A percentile compares a stretch with the other conserved stretches of the same genome.
Evolutionary conservation across 2,797 vertebrate genomes (phyloP).

Genomic region (Gymnoscopelus braueri): DNA sequence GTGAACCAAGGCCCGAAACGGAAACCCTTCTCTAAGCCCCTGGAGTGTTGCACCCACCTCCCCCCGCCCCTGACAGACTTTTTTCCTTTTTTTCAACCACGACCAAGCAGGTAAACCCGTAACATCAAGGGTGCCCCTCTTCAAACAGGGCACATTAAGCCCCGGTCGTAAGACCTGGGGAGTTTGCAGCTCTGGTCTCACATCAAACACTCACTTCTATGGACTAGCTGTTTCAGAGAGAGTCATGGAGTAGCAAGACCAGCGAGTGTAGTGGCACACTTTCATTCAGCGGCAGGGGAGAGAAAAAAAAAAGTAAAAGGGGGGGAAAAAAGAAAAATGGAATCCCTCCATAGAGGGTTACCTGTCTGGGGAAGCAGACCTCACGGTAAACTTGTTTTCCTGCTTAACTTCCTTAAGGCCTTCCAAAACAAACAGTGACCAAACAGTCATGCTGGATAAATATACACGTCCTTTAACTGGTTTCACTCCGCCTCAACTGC

Average conservation of each 20-base stretch:
- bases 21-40: conserved; percentile 46
- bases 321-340: conserved; percentile 53
- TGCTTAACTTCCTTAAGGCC: conserved; percentile 77
- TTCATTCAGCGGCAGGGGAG: conserved; percentile 47
- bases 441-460: conserved; percentile 80
- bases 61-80: conserved; percentile 22
- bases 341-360: conserved; percentile 73
- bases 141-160: conserved; percentile 66
- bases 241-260: conserved; percentile 57
- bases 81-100: conserved; percentile 59
- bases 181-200: conserved; percentile 63
- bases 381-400: conserved; percentile 83
- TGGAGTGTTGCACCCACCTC: conserved; percentile 43
- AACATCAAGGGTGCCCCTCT: conserved; percentile 79
- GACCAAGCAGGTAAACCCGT: conserved; percentile 75
- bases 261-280: conserved; percentile 59
- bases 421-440: conserved; percentile 83
- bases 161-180: conserved; percentile 50
- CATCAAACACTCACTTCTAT: conserved; percentile 77
- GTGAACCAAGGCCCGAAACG: conserved; percentile 58
- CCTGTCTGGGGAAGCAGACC: conserved; percentile 76
- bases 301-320: conserved; percentile 39
- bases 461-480: conserved; percentile 72
- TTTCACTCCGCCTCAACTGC: conserved; percentile 72
- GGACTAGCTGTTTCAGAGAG: conserved; percentile 66